Evolutionary conservation across 2,888 invertebrate genomes (phyloP), one percentile per base, ranked within the genome.

Genomic region (Anarsia innoxiella): DNA sequence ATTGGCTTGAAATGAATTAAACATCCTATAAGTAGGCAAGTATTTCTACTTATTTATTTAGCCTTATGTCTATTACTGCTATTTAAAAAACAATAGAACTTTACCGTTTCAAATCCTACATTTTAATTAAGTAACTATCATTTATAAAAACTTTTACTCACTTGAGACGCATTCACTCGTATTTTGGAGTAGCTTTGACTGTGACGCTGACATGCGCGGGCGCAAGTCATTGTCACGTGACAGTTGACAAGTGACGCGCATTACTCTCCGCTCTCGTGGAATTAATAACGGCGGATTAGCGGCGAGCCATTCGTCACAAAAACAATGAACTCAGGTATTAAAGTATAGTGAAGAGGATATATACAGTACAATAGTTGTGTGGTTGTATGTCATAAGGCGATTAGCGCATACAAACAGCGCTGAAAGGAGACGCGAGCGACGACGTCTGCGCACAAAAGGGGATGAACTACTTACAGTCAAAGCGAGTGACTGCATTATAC

Each of bases 181-280:
- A 5, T 19, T 19, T 9, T 25, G 5, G n/a, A 9, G 3, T n/a
- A 25, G 25, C 25, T 9, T n/a, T 9, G n/a, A 3, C n/a, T n/a
- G 3, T 25, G 25, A 25, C n/a, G 5, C 8, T 25, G 14, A 12
- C 5, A 28, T 12, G 14, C 36, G 51, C 42, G 44, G 44, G 46
- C 48, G 48, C 37, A 28, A 23, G 32, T 31, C 39, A 36, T 25
- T 38, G 6, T n/a, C 11, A 8, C 12, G 10, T 25, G 50, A 49
- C 54, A 50, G 30, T 5, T 51, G 52, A 53, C 49, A 52, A 52
- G 51, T 51, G 51, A 43, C 41, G 46, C 12, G 23, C 46, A 52
- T 56, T 48, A 39, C 44, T 56, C 56, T 49, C 35, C 32, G 43
- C 48, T 43, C 48, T 16, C 34, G 28, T 32, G 37, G 40, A 44